Conservation (phyloP, 2,797 vertebrate genomes). For the Tarsius wallacei region DNA sequence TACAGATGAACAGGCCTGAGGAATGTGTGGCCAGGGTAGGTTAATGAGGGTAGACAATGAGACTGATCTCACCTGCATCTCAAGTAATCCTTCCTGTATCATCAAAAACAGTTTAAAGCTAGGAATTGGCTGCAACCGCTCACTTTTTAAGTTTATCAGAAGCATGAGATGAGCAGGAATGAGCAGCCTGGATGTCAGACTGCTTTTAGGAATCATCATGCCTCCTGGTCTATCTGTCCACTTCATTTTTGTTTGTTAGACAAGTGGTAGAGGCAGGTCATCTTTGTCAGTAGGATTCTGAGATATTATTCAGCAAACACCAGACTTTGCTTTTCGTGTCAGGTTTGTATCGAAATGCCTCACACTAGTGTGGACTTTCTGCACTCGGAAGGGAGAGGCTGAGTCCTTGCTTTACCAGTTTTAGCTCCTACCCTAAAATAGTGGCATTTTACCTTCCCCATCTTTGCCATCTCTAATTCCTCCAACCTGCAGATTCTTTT, state of each 20-base stretch:
- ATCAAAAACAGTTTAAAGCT: neutral
- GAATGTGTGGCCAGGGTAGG: rapidly evolving
- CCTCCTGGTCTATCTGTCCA: neutral
- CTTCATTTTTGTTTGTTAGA: neutral
- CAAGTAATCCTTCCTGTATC: neutral
- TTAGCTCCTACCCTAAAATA: neutral
- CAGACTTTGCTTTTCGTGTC: neutral
- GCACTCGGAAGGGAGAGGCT: no score
- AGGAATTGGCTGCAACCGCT: no score
- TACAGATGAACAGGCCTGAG: neutral
- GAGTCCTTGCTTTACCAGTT: neutral
- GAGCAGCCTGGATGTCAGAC: neutral
- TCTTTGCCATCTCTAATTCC: neutral
- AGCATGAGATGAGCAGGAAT: neutral
- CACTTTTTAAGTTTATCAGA: neutral
- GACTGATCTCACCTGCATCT: neutral
- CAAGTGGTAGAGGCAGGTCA: neutral
- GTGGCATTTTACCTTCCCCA: rapidly evolving
- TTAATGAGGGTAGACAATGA: rapidly evolving
- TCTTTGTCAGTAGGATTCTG: neutral
- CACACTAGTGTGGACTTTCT: neutral
- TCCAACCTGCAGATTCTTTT: neutral
- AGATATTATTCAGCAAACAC: neutral
- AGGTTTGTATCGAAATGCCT: neutral
- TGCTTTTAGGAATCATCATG: neutral